Conservation (phyloP, 2,113 vertebrate genomes). For the Mus musculus region GRCm39 chr9:12960501-12961000, state of each 20-base stretch:
- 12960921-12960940: background rate
- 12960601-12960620: background rate
- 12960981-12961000: background rate
- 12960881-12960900: too few relatives aligned
- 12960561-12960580: conserved; percentile 43
- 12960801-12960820: background rate
- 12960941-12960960: background rate
- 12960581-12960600: conserved; percentile 8
- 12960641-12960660: background rate
- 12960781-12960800: background rate
- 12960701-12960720: conserved; percentile 8
- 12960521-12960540: conserved; percentile 58
- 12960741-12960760: background rate
- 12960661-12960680: background rate
- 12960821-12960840: background rate
- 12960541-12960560: background rate
- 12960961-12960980: background rate
- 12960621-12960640: conserved; percentile 15
- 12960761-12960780: background rate
- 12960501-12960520: conserved; percentile 53
- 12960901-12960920: background rate
- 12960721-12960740: background rate
- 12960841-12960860: background rate
- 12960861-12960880: background rate
- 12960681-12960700: conserved; percentile 1